These are phyloP conservation scores for Mus spicilegus DNA, from an alignment of 2,113 vertebrate genomes.

Conservation along the genomic window DNA sequence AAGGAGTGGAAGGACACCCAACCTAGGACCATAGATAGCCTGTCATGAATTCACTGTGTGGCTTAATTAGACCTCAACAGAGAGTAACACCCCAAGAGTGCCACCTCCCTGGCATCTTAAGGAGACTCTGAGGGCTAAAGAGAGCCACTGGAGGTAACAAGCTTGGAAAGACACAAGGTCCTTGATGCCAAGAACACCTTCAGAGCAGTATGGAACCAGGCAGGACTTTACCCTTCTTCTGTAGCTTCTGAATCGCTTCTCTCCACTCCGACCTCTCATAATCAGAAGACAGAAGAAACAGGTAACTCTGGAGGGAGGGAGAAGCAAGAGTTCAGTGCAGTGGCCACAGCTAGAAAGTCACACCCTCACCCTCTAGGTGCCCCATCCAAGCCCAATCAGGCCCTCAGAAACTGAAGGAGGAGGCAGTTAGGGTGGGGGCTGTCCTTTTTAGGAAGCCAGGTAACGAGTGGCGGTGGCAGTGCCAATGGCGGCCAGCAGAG, in stretches of 20 bases:
- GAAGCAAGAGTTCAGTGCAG: conserved; percentile 15
- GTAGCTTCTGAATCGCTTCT: conserved; percentile 96
- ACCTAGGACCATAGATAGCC: background rate
- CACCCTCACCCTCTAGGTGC: background rate
- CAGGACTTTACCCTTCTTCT: conserved; percentile 92
- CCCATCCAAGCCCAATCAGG: background rate
- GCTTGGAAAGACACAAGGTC: background rate
- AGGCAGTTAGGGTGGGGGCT: background rate
- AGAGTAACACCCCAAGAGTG: background rate
- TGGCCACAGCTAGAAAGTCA: background rate
- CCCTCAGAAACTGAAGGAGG: background rate
- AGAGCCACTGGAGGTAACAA: background rate
- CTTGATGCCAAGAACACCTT: background rate
- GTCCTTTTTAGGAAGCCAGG: background rate
- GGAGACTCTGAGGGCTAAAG: background rate
- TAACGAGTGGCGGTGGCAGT: background rate
- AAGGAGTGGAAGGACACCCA: background rate
- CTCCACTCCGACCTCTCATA: conserved; percentile 98
- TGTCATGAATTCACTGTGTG: background rate
- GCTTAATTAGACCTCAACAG: background rate
- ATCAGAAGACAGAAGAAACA: conserved; percentile 96
- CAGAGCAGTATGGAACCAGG: rapidly evolving
- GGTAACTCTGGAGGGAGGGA: conserved; percentile 90
- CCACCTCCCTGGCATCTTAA: background rate
- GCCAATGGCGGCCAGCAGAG: conserved; percentile 32